phyloP scores from a whole-genome alignment of 2,797 vertebrate genomes.

The Erethizon dorsatum region DNA sequence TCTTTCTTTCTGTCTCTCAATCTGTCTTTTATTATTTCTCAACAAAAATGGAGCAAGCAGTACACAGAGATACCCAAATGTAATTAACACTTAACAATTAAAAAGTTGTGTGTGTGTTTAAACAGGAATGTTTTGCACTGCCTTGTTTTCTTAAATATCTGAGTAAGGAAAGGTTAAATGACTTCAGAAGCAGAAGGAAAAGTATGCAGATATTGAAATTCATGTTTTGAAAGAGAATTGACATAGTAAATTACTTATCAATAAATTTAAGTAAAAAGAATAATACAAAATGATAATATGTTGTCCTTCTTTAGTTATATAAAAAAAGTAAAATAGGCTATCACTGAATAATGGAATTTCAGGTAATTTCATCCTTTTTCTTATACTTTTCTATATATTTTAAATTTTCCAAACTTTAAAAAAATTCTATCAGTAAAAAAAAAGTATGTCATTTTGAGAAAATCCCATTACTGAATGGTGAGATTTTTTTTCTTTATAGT shows the following conservation, averaged over 20 bases:
- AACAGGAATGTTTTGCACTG: not conserved
- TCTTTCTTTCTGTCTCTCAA: not conserved
- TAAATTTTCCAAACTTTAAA: not conserved
- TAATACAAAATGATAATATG: not conserved
- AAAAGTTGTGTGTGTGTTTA: not conserved
- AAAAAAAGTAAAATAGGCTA: not conserved
- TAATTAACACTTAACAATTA: not conserved
- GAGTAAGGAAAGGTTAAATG: not conserved
- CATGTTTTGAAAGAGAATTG: slow-evolving; percentile 28
- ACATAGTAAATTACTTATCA: not conserved
- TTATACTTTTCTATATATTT: not conserved
- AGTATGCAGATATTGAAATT: not conserved
- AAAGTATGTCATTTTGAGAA: not conserved
- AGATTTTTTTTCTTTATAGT: slow-evolving; percentile 34
- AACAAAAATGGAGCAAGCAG: not conserved
- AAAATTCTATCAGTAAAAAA: not conserved
- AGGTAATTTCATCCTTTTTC: slow-evolving; percentile 1
- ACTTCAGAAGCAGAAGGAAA: not conserved
- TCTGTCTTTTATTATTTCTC: not conserved
- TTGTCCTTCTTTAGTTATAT: not conserved
- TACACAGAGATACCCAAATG: not conserved
- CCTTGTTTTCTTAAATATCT: not conserved
- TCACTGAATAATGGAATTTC: not conserved
- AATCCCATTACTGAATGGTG: not conserved
- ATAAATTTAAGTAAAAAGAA: not conserved